Evolutionary conservation across 1,140 invertebrate species (phyloP).

Genomic region (Pseudomyrmex gracilis): DNA sequence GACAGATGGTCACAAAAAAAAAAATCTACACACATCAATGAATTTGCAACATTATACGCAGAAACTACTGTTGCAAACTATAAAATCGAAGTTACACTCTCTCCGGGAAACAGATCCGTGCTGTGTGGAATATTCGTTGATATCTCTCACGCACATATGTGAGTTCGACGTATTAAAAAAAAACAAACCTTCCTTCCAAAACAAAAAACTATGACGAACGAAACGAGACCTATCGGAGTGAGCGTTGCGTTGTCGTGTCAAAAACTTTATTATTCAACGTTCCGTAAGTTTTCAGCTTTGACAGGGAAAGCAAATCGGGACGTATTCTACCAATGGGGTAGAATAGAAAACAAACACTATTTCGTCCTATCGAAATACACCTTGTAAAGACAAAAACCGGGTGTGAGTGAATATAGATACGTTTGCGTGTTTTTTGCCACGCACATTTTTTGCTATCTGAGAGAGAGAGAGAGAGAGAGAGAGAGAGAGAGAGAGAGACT

Average conservation of each 20-base stretch:
- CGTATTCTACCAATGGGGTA: neutral
- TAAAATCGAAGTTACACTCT: neutral
- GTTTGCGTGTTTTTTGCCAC: too few species aligned
- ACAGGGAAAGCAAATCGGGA: neutral
- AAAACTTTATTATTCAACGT: conserved; percentile 10
- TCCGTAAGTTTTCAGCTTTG: conserved; percentile 1
- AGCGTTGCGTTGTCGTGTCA: neutral
- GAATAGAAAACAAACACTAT: neutral
- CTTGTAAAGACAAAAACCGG: neutral
- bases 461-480: too few species aligned
- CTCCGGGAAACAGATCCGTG: neutral
- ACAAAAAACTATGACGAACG: neutral
- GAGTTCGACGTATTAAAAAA: conserved; percentile 12
- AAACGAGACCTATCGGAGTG: neutral
- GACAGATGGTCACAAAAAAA: too few species aligned
- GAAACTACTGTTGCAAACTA: neutral
- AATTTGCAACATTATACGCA: too few species aligned
- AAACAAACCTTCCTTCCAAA: neutral
- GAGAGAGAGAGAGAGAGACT: too few species aligned
- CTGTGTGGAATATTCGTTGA: neutral
- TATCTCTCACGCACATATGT: neutral
- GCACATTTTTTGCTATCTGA: too few species aligned
- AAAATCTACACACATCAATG: too few species aligned
- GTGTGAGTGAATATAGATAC: neutral
- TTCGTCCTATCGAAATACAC: too few species aligned